phyloP scores from a whole-genome alignment of 2,113 vertebrate species.

The Leucoraja erinaceus region DNA sequence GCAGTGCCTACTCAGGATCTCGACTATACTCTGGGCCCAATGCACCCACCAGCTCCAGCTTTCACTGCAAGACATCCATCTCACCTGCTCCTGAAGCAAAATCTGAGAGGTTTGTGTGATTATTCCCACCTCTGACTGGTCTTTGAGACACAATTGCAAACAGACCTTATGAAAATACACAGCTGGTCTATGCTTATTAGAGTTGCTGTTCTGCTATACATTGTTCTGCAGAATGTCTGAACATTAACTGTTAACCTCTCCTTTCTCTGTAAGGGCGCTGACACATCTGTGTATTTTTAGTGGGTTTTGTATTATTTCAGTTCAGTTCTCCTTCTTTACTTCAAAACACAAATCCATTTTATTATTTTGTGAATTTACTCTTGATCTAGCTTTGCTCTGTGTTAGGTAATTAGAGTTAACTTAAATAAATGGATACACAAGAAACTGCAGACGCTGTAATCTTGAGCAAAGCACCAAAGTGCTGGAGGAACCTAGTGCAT shows the following conservation, averaged over 20 bases:
- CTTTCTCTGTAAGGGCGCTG: not conserved
- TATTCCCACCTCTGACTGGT: not conserved
- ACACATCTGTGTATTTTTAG: not conserved
- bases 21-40: constrained; percentile 56
- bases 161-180: not conserved
- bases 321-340: not conserved
- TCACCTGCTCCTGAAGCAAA: constrained; percentile 62
- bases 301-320: not conserved
- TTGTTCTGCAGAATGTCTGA: not conserved
- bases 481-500: too few relatives aligned
- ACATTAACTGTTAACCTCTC: not conserved
- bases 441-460: too few relatives aligned
- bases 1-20: constrained; percentile 55
- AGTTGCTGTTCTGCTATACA: not conserved
- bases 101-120: constrained; percentile 64
- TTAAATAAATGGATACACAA: not conserved
- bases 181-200: not conserved
- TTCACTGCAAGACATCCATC: constrained; percentile 53
- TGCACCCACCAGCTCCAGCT: constrained; percentile 53
- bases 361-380: not conserved
- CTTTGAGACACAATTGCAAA: not conserved
- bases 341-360: not conserved
- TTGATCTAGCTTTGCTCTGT: not conserved
- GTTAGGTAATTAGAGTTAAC: not conserved
- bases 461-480: too few relatives aligned